A percentile compares a stretch with the other conserved stretches of the same genome.
Conservation (phyloP, 2,797 vertebrate species). For the Amniataba percoides region DNA sequence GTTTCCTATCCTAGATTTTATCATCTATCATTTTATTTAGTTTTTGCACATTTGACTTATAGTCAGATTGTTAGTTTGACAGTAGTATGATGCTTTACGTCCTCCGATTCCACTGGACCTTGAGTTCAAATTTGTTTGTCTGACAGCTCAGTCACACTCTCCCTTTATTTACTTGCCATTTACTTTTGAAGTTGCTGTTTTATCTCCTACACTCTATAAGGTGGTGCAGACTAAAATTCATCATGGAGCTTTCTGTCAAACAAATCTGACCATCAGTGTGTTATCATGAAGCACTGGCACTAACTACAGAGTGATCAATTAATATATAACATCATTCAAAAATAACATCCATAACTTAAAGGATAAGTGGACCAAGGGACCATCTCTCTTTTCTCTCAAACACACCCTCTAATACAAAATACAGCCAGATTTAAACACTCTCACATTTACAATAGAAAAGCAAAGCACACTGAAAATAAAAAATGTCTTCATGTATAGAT, state of each 20-base stretch:
- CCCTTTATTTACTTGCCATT: too few relatives aligned
- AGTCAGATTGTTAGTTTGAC: too few relatives aligned
- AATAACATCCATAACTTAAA: not conserved
- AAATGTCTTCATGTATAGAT: conserved; percentile 11
- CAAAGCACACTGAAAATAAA: conserved; percentile 32
- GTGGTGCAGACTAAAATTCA: not conserved
- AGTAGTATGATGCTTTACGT: too few relatives aligned
- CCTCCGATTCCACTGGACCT: too few relatives aligned
- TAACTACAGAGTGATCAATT: not conserved
- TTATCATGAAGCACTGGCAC: not conserved
- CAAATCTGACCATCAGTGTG: not conserved
- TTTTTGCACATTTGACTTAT: not conserved
- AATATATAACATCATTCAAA: not conserved
- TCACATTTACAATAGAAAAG: conserved; percentile 24
- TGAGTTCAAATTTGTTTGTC: too few relatives aligned
- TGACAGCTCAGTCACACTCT: not conserved
- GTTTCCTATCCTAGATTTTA: too few relatives aligned
- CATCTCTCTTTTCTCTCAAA: conserved; percentile 1
- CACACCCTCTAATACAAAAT: conserved; percentile 2
- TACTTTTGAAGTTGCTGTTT: too few relatives aligned
- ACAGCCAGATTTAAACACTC: conserved; percentile 3
- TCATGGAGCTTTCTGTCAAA: not conserved
- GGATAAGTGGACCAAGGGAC: conserved; percentile 4
- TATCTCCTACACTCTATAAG: not conserved
- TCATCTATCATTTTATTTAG: not conserved